Evolutionary conservation across 2,888 invertebrate genomes (phyloP).

Genomic region (Nebria salina): DNA sequence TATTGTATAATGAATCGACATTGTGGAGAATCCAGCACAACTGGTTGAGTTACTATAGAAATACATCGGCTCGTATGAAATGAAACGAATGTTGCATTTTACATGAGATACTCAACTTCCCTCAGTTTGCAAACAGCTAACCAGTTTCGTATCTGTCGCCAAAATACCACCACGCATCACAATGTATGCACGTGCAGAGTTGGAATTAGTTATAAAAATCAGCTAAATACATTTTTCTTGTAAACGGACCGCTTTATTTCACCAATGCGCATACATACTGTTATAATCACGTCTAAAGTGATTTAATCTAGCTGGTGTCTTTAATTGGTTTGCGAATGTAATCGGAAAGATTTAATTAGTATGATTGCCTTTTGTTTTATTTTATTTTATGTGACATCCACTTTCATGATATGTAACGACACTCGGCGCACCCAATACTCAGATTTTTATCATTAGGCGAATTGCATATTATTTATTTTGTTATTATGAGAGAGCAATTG

Average conservation of each 20-base stretch:
- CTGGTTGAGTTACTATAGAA: neutral
- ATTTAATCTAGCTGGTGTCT: too few relatives aligned
- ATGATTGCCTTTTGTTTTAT: too few relatives aligned
- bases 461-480: too few relatives aligned
- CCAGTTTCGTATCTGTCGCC: constrained; percentile 3
- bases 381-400: too few relatives aligned
- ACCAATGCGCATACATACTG: neutral
- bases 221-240: too few relatives aligned
- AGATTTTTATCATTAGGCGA: too few relatives aligned
- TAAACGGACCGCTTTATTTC: neutral
- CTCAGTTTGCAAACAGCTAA: neutral
- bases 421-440: too few relatives aligned
- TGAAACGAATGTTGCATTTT: constrained; percentile 1
- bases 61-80: neutral
- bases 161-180: constrained; percentile 2
- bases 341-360: too few relatives aligned
- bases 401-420: too few relatives aligned
- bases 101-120: constrained; percentile 7
- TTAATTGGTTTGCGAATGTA: too few relatives aligned
- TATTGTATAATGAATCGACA: neutral
- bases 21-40: constrained; percentile 4
- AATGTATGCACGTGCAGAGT: neutral
- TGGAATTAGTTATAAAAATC: neutral
- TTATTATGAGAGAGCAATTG: too few relatives aligned
- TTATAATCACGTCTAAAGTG: too few relatives aligned